These are phyloP conservation scores for Mesoclemmys tuberculata DNA, from an alignment of 2,113 vertebrate genomes.

Conservation along the genomic window DNA sequence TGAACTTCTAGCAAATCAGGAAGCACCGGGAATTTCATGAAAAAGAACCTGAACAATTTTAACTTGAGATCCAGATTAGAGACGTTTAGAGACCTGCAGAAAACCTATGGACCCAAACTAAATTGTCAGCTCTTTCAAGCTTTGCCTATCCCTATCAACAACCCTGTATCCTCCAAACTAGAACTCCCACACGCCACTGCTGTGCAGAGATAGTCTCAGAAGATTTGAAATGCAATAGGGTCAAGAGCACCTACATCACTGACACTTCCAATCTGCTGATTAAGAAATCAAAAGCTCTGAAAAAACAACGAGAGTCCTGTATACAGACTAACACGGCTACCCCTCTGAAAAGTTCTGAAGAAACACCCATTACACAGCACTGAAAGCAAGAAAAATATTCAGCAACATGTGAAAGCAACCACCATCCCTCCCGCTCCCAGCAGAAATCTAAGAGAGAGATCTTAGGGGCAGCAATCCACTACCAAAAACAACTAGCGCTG, in stretches of 20 bases:
- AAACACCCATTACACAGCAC: neutral
- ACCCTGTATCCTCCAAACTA: neutral
- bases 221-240: neutral
- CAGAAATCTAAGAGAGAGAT: neutral
- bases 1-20: neutral
- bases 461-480: neutral
- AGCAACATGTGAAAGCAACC: neutral
- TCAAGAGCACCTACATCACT: neutral
- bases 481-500: neutral
- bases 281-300: neutral
- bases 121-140: neutral
- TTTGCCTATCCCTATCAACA: conserved; percentile 2
- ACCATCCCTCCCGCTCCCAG: neutral
- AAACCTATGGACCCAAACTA: neutral
- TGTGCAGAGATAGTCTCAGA: neutral
- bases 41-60: neutral
- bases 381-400: neutral
- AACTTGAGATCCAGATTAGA: neutral
- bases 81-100: neutral
- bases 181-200: fast-evolving
- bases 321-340: too few species aligned
- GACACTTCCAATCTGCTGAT: neutral
- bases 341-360: neutral
- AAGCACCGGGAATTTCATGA: neutral
- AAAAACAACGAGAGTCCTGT: too few species aligned